Percentiles rank a stretch among this genome's conserved stretches.
Conservation (phyloP, 2,113 vertebrate genomes). For the Chloroceryle aenea region DNA sequence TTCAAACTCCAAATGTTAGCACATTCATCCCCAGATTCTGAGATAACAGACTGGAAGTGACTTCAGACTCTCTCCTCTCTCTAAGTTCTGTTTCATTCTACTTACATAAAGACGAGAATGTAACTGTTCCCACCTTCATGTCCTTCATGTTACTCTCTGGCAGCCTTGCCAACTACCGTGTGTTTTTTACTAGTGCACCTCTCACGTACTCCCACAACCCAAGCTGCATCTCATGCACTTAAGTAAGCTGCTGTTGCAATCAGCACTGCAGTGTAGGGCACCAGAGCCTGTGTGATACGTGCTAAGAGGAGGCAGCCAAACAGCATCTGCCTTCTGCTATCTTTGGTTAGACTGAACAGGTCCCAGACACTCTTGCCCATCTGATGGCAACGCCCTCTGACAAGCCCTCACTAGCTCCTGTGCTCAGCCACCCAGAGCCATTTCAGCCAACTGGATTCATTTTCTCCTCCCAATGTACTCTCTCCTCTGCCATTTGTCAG, state of each 20-base stretch:
- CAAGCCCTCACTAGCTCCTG: not conserved
- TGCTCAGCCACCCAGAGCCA: not conserved
- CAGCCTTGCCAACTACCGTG: not conserved
- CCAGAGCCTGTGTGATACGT: not conserved
- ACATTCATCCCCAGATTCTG: not conserved
- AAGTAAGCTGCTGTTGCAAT: not conserved
- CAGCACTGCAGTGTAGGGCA: rapidly evolving
- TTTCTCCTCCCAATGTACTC: not conserved
- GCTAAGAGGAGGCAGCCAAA: not conserved
- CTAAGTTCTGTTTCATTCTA: not conserved
- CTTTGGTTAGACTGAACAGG: not conserved
- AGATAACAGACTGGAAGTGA: not conserved
- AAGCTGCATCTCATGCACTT: not conserved
- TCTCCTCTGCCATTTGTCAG: not conserved
- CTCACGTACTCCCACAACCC: not conserved
- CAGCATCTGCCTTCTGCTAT: not conserved
- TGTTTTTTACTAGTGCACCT: not conserved
- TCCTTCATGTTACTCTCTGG: not conserved
- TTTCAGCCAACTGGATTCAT: not conserved
- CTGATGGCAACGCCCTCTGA: not conserved
- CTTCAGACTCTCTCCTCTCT: not conserved
- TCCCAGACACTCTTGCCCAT: not conserved
- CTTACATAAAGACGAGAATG: not conserved
- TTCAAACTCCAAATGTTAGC: not conserved
- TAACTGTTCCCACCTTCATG: not conserved